A percentile compares a stretch with the other conserved stretches of the same genome.
phyloP scores from a whole-genome alignment of 2,797 vertebrate species.

The Stomatorhinus walkeri region DNA sequence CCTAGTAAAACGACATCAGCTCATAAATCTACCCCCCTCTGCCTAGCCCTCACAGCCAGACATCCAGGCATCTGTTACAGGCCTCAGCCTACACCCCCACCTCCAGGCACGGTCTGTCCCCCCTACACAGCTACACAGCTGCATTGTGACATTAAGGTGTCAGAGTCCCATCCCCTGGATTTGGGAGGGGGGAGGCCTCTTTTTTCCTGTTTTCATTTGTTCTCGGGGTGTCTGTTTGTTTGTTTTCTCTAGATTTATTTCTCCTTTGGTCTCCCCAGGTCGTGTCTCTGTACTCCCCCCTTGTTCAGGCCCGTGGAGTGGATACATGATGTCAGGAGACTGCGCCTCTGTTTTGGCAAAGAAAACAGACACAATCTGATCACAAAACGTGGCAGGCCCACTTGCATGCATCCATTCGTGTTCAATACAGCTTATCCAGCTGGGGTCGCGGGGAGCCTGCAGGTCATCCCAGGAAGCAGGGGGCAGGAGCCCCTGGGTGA shows the following conservation, averaged over 20 bases:
- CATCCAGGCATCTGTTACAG: slow-evolving; percentile 63
- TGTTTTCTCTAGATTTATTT: slow-evolving; percentile 7
- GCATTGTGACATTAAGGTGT: slow-evolving; percentile 40
- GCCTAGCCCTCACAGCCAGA: slow-evolving; percentile 42
- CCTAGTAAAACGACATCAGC: slow-evolving; percentile 47
- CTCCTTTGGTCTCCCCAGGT: neutral
- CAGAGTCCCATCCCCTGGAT: slow-evolving; percentile 11
- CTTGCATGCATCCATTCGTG: neutral
- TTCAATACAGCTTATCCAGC: neutral
- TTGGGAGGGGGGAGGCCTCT: neutral
- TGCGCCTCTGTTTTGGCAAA: neutral
- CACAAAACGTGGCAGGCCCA: neutral
- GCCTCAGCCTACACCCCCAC: slow-evolving; percentile 54
- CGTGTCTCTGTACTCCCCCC: neutral
- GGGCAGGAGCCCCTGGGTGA: neutral
- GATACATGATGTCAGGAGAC: neutral
- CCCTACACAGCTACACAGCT: slow-evolving; percentile 26
- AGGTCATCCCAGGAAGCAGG: neutral
- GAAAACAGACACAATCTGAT: neutral
- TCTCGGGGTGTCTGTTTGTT: neutral
- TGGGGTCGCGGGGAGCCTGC: neutral
- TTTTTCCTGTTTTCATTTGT: slow-evolving; percentile 4
- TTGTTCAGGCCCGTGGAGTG: neutral
- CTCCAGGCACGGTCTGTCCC: slow-evolving; percentile 57
- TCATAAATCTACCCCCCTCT: slow-evolving; percentile 36